Percentiles rank a stretch among this genome's conserved stretches.
Evolutionary conservation across 1,140 invertebrate genomes (phyloP).

Genomic region (Drosophila mayri): DNA sequence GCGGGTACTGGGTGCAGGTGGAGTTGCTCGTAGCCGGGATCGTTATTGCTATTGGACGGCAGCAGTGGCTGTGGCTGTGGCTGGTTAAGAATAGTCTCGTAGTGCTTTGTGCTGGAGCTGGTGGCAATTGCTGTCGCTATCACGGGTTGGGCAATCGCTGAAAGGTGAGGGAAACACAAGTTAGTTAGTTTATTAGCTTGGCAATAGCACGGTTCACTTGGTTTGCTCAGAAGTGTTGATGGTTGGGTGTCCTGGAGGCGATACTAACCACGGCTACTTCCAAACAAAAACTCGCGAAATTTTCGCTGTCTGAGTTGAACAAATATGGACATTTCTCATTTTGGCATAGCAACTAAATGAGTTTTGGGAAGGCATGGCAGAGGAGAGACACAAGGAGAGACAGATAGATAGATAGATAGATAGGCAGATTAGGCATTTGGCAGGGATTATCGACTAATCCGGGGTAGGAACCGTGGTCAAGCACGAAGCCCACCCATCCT

Average conservation of each 20-base stretch:
- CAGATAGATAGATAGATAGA: slow-evolving; percentile 58
- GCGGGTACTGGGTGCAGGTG: slow-evolving; percentile 61
- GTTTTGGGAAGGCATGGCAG: slow-evolving; percentile 38
- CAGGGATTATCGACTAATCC: slow-evolving; percentile 24
- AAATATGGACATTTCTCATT: slow-evolving; percentile 79
- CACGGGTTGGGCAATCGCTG: slow-evolving; percentile 44
- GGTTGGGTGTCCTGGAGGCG: slow-evolving; percentile 9
- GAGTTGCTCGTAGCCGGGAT: slow-evolving; percentile 88
- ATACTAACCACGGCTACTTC: slow-evolving; percentile 82
- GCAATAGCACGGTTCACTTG: not conserved
- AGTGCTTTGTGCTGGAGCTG: slow-evolving; percentile 71
- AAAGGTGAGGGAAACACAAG: slow-evolving; percentile 6
- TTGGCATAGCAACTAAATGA: slow-evolving; percentile 73
- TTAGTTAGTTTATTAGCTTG: slow-evolving; percentile 19
- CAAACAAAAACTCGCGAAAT: slow-evolving; percentile 79
- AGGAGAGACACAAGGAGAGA: slow-evolving; percentile 57
- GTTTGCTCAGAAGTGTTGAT: not conserved
- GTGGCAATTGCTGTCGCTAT: slow-evolving; percentile 34
- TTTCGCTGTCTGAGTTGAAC: slow-evolving; percentile 64
- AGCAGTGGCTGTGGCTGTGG: slow-evolving; percentile 40
- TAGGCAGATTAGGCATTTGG: slow-evolving; percentile 53
- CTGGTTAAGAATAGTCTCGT: slow-evolving; percentile 75
- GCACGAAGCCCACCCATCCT: slow-evolving; percentile 3
- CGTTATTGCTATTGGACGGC: slow-evolving; percentile 85
- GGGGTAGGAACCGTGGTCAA: not conserved